These are phyloP conservation scores for Drosophila borborema DNA, from an alignment of 2,888 invertebrate genomes.

Conservation along the genomic window DNA sequence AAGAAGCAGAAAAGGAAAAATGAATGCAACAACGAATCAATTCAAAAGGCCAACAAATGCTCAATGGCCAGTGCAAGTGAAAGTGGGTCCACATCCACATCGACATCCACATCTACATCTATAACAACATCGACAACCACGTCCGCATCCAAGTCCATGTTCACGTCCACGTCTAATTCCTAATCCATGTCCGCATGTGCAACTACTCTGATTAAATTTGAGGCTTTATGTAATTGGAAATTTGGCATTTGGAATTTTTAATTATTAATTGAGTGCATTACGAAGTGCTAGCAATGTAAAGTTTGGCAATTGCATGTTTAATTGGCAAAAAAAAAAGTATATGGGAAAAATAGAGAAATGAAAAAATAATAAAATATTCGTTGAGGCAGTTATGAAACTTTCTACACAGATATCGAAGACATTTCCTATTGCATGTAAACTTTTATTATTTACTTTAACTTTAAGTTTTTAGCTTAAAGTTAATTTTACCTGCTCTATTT, in stretches of 20 bases:
- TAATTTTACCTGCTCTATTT: not conserved
- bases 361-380: slow-evolving; percentile 8
- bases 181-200: slow-evolving; percentile 46
- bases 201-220: slow-evolving; percentile 24
- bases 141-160: slow-evolving; percentile 31
- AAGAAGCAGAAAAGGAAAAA: slow-evolving; percentile 27
- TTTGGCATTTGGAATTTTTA: slow-evolving; percentile 38
- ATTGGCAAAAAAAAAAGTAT: slow-evolving; percentile 35
- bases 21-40: slow-evolving; percentile 42
- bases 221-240: slow-evolving; percentile 46
- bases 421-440: slow-evolving; percentile 29
- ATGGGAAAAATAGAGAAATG: slow-evolving; percentile 14
- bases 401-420: slow-evolving; percentile 5
- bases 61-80: slow-evolving; percentile 63
- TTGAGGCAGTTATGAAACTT: slow-evolving; percentile 51
- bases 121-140: slow-evolving; percentile 17
- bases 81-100: slow-evolving; percentile 58
- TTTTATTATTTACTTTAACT: not conserved
- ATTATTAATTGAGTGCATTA: slow-evolving; percentile 61
- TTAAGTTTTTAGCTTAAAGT: not conserved
- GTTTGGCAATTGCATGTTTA: slow-evolving; percentile 58
- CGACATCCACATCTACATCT: slow-evolving; percentile 18
- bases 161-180: slow-evolving; percentile 28
- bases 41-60: slow-evolving; percentile 63
- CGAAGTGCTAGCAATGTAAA: slow-evolving; percentile 29